Evolutionary conservation across 2,113 vertebrate genomes (phyloP).

Genomic region (Carassius gibelio): DNA sequence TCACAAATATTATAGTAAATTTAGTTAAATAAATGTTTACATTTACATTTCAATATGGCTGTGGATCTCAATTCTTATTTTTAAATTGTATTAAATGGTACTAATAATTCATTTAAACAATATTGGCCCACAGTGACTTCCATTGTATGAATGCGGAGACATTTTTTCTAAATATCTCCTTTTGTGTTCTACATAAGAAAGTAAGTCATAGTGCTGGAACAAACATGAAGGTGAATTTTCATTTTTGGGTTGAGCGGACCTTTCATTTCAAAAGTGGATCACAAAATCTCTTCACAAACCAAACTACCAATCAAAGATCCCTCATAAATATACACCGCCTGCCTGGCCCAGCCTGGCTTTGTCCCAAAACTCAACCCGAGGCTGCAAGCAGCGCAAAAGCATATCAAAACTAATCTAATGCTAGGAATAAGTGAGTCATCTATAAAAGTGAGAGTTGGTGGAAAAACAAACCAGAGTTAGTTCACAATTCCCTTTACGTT

Average conservation of each 20-base stretch:
- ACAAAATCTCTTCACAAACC: neutral
- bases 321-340: neutral
- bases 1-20: neutral
- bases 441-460: neutral
- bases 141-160: neutral
- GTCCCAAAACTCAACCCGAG: conserved; percentile 13
- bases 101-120: neutral
- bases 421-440: neutral
- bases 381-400: neutral
- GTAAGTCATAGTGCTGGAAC: neutral
- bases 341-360: neutral
- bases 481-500: neutral
- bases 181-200: neutral
- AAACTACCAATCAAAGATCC: neutral
- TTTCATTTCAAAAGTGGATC: neutral
- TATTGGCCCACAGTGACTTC: neutral
- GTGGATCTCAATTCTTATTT: neutral
- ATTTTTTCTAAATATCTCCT: neutral
- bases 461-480: neutral
- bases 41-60: neutral
- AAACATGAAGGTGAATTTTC: neutral
- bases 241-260: neutral
- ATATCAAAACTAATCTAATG: neutral
- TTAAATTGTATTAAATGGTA: neutral
- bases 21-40: neutral